A percentile compares a stretch with the other conserved stretches of the same genome.
phyloP scores from a whole-genome alignment of 2,888 invertebrate genomes.

The Leucophenga montana region DNA sequence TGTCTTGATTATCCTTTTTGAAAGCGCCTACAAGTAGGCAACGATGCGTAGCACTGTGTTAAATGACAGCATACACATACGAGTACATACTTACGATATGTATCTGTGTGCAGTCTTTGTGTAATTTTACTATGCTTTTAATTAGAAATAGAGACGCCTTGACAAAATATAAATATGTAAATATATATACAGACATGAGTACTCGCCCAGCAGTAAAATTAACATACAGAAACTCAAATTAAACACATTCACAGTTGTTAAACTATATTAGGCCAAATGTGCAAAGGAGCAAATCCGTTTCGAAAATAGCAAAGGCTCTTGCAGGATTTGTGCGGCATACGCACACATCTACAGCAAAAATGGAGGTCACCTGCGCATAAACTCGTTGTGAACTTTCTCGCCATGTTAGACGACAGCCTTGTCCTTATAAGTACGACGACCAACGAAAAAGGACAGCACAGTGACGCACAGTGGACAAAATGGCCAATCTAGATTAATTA shows the following conservation, averaged over 20 bases:
- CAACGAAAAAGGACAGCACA: slow-evolving; percentile 1
- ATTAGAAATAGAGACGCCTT: slow-evolving; percentile 52
- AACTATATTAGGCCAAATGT: slow-evolving; percentile 26
- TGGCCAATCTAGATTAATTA: no score
- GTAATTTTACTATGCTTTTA: slow-evolving; percentile 48
- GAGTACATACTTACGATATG: slow-evolving; percentile 28
- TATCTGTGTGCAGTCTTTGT: slow-evolving; percentile 27
- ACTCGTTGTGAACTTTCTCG: slow-evolving; percentile 9
- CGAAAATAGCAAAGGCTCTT: not conserved
- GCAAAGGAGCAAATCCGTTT: not conserved
- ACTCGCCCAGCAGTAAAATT: slow-evolving; percentile 47
- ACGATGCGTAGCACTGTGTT: not conserved
- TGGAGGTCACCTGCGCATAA: slow-evolving; percentile 17
- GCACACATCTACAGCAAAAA: not conserved
- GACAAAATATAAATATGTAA: not conserved
- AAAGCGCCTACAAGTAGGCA: slow-evolving; percentile 23
- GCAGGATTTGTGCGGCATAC: not conserved
- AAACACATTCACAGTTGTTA: slow-evolving; percentile 45
- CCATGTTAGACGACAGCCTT: not conserved
- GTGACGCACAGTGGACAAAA: no score
- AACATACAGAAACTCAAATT: slow-evolving; percentile 58
- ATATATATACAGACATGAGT: slow-evolving; percentile 37
- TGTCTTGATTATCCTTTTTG: slow-evolving; percentile 15
- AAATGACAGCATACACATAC: slow-evolving; percentile 5
- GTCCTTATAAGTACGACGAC: not conserved